Percentiles rank a stretch among this genome's conserved stretches.
Conservation (phyloP, 2,797 vertebrate species). For the Spinibarbus caldwelli region DNA sequence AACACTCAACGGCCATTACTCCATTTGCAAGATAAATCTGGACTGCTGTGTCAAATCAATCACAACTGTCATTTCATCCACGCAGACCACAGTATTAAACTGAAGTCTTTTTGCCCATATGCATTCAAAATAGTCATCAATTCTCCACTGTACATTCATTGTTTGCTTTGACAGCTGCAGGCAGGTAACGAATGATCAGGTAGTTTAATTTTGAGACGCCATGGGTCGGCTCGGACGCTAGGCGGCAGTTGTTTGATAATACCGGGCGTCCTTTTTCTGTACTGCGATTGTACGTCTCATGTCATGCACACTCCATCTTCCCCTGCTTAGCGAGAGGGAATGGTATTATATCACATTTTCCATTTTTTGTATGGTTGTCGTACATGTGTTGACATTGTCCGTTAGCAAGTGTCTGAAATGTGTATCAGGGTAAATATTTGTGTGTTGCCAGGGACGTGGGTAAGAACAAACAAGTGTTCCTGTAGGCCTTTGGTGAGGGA, state of each 20-base stretch:
- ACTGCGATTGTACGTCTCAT: not conserved
- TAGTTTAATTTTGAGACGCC: constrained; percentile 14
- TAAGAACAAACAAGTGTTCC: constrained; percentile 76
- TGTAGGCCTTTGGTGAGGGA: constrained; percentile 70
- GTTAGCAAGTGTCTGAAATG: constrained; percentile 62
- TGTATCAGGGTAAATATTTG: constrained; percentile 76
- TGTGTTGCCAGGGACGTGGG: constrained; percentile 67
- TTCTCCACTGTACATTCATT: constrained; percentile 85
- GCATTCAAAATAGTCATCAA: constrained; percentile 91
- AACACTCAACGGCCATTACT: constrained; percentile 91
- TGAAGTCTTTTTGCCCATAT: constrained; percentile 88
- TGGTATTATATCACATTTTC: constrained; percentile 53
- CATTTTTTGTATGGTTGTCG: constrained; percentile 67
- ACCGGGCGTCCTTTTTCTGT: constrained; percentile 9
- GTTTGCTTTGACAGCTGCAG: constrained; percentile 88
- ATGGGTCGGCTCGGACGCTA: not conserved
- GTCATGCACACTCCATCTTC: constrained; percentile 9
- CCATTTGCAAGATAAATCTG: constrained; percentile 94
- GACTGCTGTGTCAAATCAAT: constrained; percentile 89
- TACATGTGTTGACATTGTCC: constrained; percentile 69
- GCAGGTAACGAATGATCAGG: constrained; percentile 76
- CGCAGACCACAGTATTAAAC: constrained; percentile 86
- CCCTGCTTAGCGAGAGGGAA: constrained; percentile 28
- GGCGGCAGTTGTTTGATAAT: constrained; percentile 20
- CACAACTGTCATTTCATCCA: constrained; percentile 87